phyloP scores from a whole-genome alignment of 2,888 invertebrate genomes.

The Sepiola atlantica region DNA sequence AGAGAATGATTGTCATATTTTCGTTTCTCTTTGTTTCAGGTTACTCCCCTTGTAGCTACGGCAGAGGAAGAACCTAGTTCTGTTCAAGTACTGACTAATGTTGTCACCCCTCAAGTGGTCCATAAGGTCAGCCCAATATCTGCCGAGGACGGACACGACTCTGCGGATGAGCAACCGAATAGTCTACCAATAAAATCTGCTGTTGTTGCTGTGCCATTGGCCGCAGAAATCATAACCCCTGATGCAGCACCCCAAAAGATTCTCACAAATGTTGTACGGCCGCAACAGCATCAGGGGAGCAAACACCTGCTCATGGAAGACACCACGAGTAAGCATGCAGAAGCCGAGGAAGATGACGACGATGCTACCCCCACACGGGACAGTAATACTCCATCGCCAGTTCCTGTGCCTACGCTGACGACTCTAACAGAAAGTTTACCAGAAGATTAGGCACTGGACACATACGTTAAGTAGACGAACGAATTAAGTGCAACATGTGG shows the following conservation, averaged over 20 bases:
- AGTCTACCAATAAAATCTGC: not conserved
- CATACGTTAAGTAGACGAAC: not conserved
- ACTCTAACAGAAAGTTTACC: conserved; percentile 20
- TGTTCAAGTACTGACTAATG: not conserved
- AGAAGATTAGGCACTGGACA: not conserved
- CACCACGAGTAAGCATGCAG: not conserved
- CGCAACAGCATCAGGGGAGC: not conserved
- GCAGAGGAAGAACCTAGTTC: not conserved
- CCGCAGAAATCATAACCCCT: not conserved
- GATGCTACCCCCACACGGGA: not conserved
- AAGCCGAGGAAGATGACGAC: not conserved
- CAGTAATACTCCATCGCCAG: conserved; percentile 19
- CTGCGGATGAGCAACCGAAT: not conserved
- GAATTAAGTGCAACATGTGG: not conserved
- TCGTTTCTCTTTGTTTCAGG: not conserved
- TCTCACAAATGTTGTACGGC: not conserved
- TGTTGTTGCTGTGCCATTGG: not conserved
- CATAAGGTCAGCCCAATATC: not conserved
- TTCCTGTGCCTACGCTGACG: not conserved
- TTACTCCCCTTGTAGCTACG: too few relatives aligned
- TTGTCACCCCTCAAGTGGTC: not conserved
- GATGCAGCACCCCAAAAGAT: not conserved
- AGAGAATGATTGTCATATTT: not conserved
- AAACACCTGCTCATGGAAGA: not conserved
- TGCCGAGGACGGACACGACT: not conserved